Percentiles rank a stretch among this genome's conserved stretches.
These are phyloP conservation scores for Hermatobates lingyangjiaoensis DNA, from an alignment of 1,140 invertebrate species.

Conservation along the genomic window DNA sequence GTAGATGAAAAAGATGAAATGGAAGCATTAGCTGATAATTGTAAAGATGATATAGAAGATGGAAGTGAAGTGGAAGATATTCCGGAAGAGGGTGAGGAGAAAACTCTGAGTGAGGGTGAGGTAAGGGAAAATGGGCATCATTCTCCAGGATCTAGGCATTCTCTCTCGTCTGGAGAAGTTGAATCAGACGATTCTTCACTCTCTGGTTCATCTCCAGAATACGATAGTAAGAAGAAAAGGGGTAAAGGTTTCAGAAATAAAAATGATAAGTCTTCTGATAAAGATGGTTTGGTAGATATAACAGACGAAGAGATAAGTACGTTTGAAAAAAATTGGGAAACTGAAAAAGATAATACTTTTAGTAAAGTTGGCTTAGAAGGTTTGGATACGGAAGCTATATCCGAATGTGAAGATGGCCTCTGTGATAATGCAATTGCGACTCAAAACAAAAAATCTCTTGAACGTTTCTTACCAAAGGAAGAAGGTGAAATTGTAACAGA, in stretches of 20 bases:
- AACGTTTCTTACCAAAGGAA: slow-evolving; percentile 17
- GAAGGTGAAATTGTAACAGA: slow-evolving; percentile 32
- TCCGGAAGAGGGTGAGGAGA: slow-evolving; percentile 8
- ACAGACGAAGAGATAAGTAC: slow-evolving; percentile 18
- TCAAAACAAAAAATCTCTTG: neutral
- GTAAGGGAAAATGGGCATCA: neutral
- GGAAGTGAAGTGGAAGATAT: slow-evolving; percentile 6
- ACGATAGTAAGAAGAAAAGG: neutral
- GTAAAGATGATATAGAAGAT: neutral
- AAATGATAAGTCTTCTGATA: slow-evolving; percentile 7
- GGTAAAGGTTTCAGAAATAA: slow-evolving; percentile 3
- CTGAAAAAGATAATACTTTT: slow-evolving; percentile 6
- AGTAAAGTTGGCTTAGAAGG: slow-evolving; percentile 28
- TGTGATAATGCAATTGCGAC: neutral
- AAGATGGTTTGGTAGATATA: slow-evolving; percentile 17
- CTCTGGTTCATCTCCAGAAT: neutral
- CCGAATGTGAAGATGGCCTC: slow-evolving; percentile 27
- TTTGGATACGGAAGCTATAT: slow-evolving; percentile 49
- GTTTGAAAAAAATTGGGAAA: slow-evolving; percentile 14
- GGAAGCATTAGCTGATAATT: neutral
- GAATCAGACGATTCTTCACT: neutral
- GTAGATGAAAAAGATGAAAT: slow-evolving; percentile 9
- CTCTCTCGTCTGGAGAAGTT: slow-evolving; percentile 3
- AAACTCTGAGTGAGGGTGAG: slow-evolving; percentile 13
- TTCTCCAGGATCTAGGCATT: neutral